phyloP scores from a whole-genome alignment of 2,888 invertebrate genomes.

The Hirtodrosophila duncani region DNA sequence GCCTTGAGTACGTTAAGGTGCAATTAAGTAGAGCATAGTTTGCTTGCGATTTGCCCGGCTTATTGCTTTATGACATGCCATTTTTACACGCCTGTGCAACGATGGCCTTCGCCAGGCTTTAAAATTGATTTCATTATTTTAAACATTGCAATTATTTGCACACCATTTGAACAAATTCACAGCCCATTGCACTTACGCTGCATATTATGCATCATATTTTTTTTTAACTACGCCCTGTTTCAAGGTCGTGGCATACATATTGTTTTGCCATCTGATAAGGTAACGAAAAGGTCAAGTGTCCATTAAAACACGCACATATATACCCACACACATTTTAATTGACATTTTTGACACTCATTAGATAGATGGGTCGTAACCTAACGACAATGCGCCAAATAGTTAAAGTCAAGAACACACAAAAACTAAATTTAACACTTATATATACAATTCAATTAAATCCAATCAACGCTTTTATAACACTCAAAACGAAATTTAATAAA shows the following conservation, averaged over 20 bases:
- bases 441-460: conserved; percentile 8
- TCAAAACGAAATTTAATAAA: conserved; percentile 12
- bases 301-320: too few species aligned
- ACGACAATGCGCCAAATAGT: neutral
- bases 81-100: conserved; percentile 23
- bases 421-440: too few species aligned
- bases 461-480: conserved; percentile 7
- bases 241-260: conserved; percentile 37
- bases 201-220: conserved; percentile 15
- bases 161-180: neutral
- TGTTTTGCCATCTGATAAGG: conserved; percentile 9
- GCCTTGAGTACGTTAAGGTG: conserved; percentile 35
- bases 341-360: conserved; percentile 44
- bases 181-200: conserved; percentile 24
- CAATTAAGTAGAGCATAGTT: conserved; percentile 46
- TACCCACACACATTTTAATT: conserved; percentile 38
- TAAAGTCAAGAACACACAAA: conserved; percentile 7
- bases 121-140: conserved; percentile 51
- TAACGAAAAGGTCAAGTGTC: conserved; percentile 43
- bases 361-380: conserved; percentile 1
- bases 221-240: conserved; percentile 13
- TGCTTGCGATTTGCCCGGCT: conserved; percentile 31
- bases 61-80: conserved; percentile 55
- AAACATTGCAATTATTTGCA: conserved; percentile 37
- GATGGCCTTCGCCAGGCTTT: conserved; percentile 36